Evolutionary conservation across 2,113 vertebrate genomes (phyloP).

Genomic region (Microtus montanus): DNA sequence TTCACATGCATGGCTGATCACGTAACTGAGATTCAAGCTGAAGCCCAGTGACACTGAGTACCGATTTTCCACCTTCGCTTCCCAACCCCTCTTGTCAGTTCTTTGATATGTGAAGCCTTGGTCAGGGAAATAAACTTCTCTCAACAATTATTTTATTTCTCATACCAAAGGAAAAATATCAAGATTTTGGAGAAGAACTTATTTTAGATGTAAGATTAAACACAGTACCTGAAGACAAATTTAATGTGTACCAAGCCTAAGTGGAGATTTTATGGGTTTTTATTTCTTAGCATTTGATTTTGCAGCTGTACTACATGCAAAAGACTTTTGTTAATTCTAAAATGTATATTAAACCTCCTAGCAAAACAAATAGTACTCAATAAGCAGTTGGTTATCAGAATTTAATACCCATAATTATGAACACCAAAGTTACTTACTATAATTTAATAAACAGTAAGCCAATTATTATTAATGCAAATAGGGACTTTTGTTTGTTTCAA

Average conservation of each 20-base stretch:
- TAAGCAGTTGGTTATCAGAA: constrained; percentile 76
- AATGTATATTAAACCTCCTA: constrained; percentile 72
- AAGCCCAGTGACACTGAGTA: constrained; percentile 75
- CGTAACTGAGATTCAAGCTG: constrained; percentile 73
- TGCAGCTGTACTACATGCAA: constrained; percentile 76
- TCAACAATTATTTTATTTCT: neutral
- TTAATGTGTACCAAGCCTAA: constrained; percentile 59
- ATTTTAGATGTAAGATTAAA: constrained; percentile 71
- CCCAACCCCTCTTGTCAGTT: constrained; percentile 52
- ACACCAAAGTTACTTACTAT: constrained; percentile 57
- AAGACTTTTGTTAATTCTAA: constrained; percentile 77
- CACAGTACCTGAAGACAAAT: constrained; percentile 70
- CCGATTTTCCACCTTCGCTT: constrained; percentile 65
- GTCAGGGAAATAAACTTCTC: constrained; percentile 25
- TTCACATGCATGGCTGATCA: constrained; percentile 72
- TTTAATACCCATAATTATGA: constrained; percentile 69
- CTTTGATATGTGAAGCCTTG: constrained; percentile 45
- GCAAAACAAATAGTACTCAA: constrained; percentile 71
- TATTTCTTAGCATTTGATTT: constrained; percentile 78
- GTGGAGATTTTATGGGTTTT: constrained; percentile 71
- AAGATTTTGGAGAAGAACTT: neutral
- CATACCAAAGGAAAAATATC: neutral
- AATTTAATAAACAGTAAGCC: constrained; percentile 81
- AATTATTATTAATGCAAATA: constrained; percentile 58
- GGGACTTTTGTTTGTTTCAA: constrained; percentile 64